Evolutionary conservation across 2,797 vertebrate species (phyloP), one percentile per base, ranked within the genome.

Genomic region (Thaleichthys pacificus): DNA sequence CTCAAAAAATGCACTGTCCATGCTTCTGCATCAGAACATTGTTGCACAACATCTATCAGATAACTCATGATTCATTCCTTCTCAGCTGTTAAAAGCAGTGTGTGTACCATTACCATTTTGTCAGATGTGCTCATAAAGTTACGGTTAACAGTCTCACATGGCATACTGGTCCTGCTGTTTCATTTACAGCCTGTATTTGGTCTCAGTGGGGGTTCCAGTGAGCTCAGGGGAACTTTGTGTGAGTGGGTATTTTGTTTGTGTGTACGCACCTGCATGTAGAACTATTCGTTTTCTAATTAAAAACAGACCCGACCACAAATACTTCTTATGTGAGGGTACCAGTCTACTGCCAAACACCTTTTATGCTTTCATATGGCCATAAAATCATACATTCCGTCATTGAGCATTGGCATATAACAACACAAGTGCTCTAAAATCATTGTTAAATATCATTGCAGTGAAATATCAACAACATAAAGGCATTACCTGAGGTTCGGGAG

Each of bases 281-380:
- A 77, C 76, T 82, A 82, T 81, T 66, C 70, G 78, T 75, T 56
- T 73, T 81, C 22, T 77, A 89, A 90, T 89, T 81, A 85, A 85
- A 88, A 83, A 72, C 89, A 91, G 85, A 75, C 83, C 79, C 66
- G 58, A 84, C 85, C 85, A 73, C 82, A 88, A 82, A 89, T 87
- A 84, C 77, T 83, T 89, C 63, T 76, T 77, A 73, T 66, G 77
- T 83, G 87, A 86, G 78, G 32, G 81, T 80, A 85, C 80, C 82
- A 80, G 77, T 79, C 65, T 49, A 32, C 14, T 63, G 82, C 81
- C 77, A 78, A 75, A 81, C 84, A 79, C 80, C 80, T 81, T 70
- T 72, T 76, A 79, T 71, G 73, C 76, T 82, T 89, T 85, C 80
- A 86, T 80, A 76, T 4, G 61, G 56, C 86, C 78, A 54, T 87